A percentile compares a stretch with the other conserved stretches of the same genome.
Conservation (phyloP, 2,888 invertebrate genomes). For the Heliothis peltigera region DNA sequence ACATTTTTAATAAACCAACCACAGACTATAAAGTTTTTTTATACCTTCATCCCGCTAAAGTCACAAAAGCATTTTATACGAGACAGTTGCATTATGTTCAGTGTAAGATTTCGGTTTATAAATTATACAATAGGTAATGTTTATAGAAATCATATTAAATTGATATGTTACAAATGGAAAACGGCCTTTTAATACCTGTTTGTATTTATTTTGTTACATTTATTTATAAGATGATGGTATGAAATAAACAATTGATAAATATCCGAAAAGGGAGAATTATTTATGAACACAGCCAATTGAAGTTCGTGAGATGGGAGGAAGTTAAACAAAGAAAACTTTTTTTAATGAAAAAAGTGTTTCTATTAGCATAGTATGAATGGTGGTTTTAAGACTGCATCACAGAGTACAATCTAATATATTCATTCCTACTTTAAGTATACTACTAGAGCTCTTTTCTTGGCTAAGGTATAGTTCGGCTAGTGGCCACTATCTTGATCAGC, state of each 20-base stretch:
- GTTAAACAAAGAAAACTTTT: background rate
- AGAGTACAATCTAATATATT: no score
- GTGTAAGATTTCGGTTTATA: constrained; percentile 81
- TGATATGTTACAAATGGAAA: constrained; percentile 87
- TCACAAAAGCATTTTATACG: constrained; percentile 61
- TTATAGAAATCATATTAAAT: constrained; percentile 89
- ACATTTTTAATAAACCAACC: constrained; percentile 71
- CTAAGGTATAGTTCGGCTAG: no score
- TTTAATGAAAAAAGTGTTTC: no score
- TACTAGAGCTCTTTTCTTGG: no score
- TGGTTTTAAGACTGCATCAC: no score
- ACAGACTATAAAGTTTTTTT: constrained; percentile 74
- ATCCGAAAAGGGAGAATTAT: constrained; percentile 65
- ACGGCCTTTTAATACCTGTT: constrained; percentile 83
- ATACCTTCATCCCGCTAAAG: constrained; percentile 72
- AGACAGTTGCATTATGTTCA: constrained; percentile 76
- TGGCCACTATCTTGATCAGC: no score
- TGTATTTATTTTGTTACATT: constrained; percentile 70
- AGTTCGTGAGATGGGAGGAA: constrained; percentile 7
- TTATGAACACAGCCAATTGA: constrained; percentile 32
- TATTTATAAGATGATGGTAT: constrained; percentile 74
- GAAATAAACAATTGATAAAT: constrained; percentile 75
- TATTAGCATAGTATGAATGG: no score
- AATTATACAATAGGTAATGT: constrained; percentile 87
- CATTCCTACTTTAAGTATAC: no score